Percentiles rank a stretch among this genome's conserved stretches.
phyloP scores from a whole-genome alignment of 2,797 vertebrate genomes.

The Tinamus major region DNA sequence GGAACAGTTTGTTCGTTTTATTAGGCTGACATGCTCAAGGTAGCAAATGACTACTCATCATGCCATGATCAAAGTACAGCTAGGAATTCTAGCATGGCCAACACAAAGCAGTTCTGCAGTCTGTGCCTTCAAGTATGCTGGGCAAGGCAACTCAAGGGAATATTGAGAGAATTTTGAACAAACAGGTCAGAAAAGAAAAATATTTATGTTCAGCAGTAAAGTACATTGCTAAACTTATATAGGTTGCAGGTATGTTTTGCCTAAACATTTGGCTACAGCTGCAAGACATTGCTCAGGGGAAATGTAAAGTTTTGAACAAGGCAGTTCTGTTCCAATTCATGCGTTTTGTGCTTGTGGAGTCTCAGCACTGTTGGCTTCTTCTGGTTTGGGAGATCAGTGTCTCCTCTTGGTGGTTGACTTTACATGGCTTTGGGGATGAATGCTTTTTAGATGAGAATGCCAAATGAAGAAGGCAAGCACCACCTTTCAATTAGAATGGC shows the following conservation, averaged over 20 bases:
- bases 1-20: constrained; percentile 46
- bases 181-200: background rate
- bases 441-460: background rate
- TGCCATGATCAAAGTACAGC: constrained; percentile 19
- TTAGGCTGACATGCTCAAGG: constrained; percentile 41
- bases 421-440: background rate
- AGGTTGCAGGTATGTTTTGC: background rate
- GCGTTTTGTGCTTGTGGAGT: background rate
- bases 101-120: background rate
- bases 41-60: constrained; percentile 38
- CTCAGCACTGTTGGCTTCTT: background rate
- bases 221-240: background rate
- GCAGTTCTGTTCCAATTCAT: background rate
- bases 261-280: background rate
- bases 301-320: background rate
- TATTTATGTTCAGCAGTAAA: background rate
- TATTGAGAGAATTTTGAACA: background rate
- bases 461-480: background rate
- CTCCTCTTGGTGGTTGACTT: background rate
- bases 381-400: background rate
- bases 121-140: background rate
- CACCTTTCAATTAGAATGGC: background rate
- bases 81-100: background rate
- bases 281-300: background rate
- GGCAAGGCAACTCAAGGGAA: constrained; percentile 10